A percentile compares a stretch with the other conserved stretches of the same genome.
Evolutionary conservation across 2,113 vertebrate genomes (phyloP).

Genomic region (Macheiramphus alcinus): DNA sequence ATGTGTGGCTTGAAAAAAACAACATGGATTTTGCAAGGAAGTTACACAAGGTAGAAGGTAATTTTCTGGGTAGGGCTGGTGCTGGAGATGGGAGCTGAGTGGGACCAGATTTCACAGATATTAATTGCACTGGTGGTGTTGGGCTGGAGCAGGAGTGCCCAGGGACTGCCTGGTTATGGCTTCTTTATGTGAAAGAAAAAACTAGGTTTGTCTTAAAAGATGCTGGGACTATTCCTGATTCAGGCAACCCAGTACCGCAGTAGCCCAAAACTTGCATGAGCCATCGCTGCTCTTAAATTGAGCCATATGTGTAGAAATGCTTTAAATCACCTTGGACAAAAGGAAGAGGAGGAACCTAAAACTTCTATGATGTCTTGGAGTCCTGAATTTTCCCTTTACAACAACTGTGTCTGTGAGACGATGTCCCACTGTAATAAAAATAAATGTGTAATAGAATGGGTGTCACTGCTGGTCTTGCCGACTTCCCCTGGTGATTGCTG

Average conservation of each 20-base stretch:
- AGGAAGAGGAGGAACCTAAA: not conserved
- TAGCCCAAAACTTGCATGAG: not conserved
- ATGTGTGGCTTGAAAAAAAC: not conserved
- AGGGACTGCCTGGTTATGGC: not conserved
- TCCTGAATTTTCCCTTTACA: not conserved
- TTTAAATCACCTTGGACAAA: not conserved
- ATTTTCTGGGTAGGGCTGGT: not conserved
- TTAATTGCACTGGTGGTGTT: too few relatives aligned
- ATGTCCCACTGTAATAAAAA: not conserved
- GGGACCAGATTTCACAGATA: not conserved
- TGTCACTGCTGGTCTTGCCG: rapidly evolving
- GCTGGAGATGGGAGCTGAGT: not conserved
- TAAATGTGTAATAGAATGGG: not conserved
- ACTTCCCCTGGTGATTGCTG: not conserved
- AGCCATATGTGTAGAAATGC: not conserved
- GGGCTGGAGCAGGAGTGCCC: not conserved
- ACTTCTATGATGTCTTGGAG: not conserved
- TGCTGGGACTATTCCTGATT: not conserved
- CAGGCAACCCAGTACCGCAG: not conserved
- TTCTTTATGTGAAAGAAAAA: not conserved
- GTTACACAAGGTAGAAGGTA: not conserved
- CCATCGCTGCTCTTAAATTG: not conserved
- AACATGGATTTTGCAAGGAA: not conserved
- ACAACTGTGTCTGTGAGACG: not conserved
- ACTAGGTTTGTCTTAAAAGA: not conserved